Percentiles rank a stretch among this genome's conserved stretches.
Conservation (phyloP, 2,888 invertebrate genomes). For the Xanthostigma xanthostigma region DNA sequence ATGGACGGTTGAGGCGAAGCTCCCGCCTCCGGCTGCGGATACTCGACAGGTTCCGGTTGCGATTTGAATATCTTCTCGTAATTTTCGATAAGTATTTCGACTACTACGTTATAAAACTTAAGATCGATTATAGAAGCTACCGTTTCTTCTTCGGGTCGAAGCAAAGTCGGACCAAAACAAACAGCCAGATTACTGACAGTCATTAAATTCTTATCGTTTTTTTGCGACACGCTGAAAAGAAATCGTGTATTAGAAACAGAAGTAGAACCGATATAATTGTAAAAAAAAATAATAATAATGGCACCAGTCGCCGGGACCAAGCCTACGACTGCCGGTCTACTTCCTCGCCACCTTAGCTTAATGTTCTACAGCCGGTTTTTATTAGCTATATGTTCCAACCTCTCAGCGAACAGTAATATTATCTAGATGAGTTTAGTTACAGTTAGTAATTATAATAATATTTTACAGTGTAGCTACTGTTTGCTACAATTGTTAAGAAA, state of each 20-base stretch:
- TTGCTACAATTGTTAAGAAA: too few relatives aligned
- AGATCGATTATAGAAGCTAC: constrained; percentile 97
- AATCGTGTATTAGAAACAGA: constrained; percentile 1
- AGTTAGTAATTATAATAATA: too few relatives aligned
- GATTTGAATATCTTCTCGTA: constrained; percentile 56
- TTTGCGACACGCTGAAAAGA: constrained; percentile 57
- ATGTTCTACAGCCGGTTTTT: too few relatives aligned
- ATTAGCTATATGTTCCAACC: too few relatives aligned
- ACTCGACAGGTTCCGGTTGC: constrained; percentile 26
- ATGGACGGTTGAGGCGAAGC: constrained; percentile 13
- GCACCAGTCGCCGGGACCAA: too few relatives aligned
- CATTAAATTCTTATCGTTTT: constrained; percentile 86
- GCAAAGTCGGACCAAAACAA: constrained; percentile 92
- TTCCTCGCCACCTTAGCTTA: too few relatives aligned
- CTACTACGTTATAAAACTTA: constrained; percentile 97
- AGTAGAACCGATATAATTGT: background rate
- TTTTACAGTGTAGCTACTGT: too few relatives aligned
- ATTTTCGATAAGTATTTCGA: constrained; percentile 88
- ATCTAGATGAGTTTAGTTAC: too few relatives aligned
- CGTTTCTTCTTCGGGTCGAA: constrained; percentile 90
- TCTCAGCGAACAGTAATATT: too few relatives aligned
- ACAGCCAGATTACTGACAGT: constrained; percentile 93
- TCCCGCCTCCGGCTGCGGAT: constrained; percentile 11
- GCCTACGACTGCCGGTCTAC: too few relatives aligned
- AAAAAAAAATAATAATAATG: too few relatives aligned